These are phyloP conservation scores for Elysia crispata DNA, from an alignment of 2,888 invertebrate genomes.

Conservation along the genomic window DNA sequence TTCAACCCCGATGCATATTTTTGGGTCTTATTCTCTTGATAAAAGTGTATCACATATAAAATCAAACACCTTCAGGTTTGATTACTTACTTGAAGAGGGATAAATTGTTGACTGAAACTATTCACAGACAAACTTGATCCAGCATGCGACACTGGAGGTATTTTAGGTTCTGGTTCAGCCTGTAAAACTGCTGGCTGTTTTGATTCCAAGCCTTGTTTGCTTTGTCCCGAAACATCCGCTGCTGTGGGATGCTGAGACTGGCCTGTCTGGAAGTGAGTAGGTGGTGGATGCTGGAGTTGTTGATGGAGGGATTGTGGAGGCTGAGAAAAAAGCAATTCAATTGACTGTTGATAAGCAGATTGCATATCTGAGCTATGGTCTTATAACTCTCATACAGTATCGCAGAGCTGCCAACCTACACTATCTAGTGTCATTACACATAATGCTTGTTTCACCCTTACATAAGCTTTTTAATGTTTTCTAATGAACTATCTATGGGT, in stretches of 20 bases:
- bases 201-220: conserved; percentile 42
- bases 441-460: too few relatives aligned
- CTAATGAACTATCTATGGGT: too few relatives aligned
- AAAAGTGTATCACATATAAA: neutral
- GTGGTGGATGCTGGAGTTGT: conserved; percentile 35
- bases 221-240: neutral
- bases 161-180: neutral
- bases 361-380: too few relatives aligned
- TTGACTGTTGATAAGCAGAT: neutral
- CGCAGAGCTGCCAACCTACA: too few relatives aligned
- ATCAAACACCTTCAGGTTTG: neutral
- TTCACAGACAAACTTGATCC: conserved; percentile 25
- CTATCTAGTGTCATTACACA: too few relatives aligned
- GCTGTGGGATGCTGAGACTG: too few relatives aligned
- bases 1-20: too few relatives aligned
- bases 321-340: neutral
- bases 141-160: conserved; percentile 9
- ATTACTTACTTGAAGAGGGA: conserved; percentile 65
- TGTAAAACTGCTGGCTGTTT: conserved; percentile 1
- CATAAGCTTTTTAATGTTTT: too few relatives aligned
- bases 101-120: conserved; percentile 54
- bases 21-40: too few relatives aligned
- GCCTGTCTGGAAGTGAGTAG: conserved; percentile 42
- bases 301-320: neutral
- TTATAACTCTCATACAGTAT: too few relatives aligned